Base-by-base conservation (phyloP, 2,888 invertebrate genomes). In the Melipona bicolor region DNA sequence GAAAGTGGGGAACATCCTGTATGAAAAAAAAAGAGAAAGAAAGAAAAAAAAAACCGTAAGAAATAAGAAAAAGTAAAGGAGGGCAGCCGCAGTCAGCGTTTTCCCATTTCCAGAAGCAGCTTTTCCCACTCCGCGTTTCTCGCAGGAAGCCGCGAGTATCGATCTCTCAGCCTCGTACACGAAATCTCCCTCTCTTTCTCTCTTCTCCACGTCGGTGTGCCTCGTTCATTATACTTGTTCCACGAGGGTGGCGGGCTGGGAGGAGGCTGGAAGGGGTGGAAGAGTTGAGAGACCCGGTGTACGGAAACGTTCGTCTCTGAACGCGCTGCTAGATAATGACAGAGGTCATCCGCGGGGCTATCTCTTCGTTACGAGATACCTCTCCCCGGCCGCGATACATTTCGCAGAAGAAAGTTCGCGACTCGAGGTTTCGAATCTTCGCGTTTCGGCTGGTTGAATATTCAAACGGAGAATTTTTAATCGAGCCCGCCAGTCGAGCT, bases 331-430 rank as follows among this genome's bases (percentile, higher is more conserved):
- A 84, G 92, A 92, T 91, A 90, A 87, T 79, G 81, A 85, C 83
- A 75, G 81, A 84, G 91, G 91, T 91, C 90, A 88, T 90, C 84
- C 79, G 61, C 70, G 79, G 68, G 91, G 91, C 87, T 91, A 91
- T 90, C 91, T 83, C 19, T n/a, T 19, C 69, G 17, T 24, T 24
- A 4, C 49, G 4, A 43, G 32, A 43, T n/a, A 54, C 3, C 73
- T 75, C 59, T 50, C 43, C n/a, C 49, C 56, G 27, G 43, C 69
- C 56, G 52, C 21, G n/a, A n/a, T 24, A 1, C 1, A 17, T 59
- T 15, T 36, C 32, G 59, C 11, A 17, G 24, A 5, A 24, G 32
- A 3, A 68, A 68, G 61, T 77, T 79, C 43, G 0, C 43, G 0
- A 43, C 43, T 43, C 43, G 9, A 43, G 1, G 9, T 43, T 36